Evolutionary conservation across 2,888 invertebrate species (phyloP).

Genomic region (Euplagia quadripunctaria): DNA sequence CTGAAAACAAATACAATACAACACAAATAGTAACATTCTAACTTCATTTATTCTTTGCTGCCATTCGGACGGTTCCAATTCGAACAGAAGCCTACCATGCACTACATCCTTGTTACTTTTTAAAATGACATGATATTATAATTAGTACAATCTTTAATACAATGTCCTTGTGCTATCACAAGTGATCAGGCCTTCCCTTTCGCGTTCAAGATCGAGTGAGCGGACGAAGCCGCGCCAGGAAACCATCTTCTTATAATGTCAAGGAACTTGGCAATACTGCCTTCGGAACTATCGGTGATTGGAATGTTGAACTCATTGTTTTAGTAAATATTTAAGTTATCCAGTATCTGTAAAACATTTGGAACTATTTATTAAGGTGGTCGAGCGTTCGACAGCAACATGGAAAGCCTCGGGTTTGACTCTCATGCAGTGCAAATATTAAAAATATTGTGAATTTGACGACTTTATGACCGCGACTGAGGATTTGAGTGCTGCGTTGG

Average conservation of each 20-base stretch:
- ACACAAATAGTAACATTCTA: background rate
- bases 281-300: background rate
- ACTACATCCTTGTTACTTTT: background rate
- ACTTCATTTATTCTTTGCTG: background rate
- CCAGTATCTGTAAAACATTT: too few species aligned
- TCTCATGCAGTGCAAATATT: too few species aligned
- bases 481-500: too few species aligned
- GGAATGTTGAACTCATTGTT: background rate
- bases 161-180: slow-evolving; percentile 36
- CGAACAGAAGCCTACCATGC: background rate
- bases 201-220: slow-evolving; percentile 54
- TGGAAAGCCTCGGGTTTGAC: too few species aligned
- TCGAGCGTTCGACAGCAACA: too few species aligned
- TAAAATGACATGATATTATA: background rate
- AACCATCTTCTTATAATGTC: slow-evolving; percentile 59
- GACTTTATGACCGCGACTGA: too few species aligned
- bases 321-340: too few species aligned
- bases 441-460: too few species aligned
- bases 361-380: too few species aligned
- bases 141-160: background rate
- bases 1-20: background rate
- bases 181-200: slow-evolving; percentile 45
- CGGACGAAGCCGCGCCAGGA: slow-evolving; percentile 36
- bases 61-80: background rate
- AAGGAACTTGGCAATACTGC: slow-evolving; percentile 39